Conservation (phyloP, 2,797 vertebrate species). For the Acanthurus leucopareius region DNA sequence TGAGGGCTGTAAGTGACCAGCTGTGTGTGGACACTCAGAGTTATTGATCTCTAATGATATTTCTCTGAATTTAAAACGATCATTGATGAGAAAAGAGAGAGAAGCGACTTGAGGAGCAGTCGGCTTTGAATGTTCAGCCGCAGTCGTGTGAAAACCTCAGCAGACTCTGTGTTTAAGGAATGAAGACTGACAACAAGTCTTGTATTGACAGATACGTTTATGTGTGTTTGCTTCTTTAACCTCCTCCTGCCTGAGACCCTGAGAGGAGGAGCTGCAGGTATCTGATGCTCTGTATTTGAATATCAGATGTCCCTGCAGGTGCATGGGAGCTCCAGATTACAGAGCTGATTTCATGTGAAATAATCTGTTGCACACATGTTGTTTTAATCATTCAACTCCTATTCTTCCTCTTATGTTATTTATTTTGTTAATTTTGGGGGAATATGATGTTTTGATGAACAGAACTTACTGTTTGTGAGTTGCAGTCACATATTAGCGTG, state of each 20-base stretch:
- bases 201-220: conserved; percentile 8
- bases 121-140: conserved; percentile 11
- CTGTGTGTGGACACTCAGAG: neutral
- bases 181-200: conserved; percentile 42
- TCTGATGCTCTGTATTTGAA: conserved; percentile 11
- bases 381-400: neutral
- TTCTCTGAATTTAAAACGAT: neutral
- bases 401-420: neutral
- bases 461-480: too few species aligned
- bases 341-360: neutral
- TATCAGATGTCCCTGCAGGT: neutral
- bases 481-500: neutral
- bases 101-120: neutral
- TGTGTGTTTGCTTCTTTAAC: conserved; percentile 2
- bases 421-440: neutral
- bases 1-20: neutral
- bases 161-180: conserved; percentile 25
- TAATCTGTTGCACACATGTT: neutral
- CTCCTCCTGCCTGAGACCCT: neutral
- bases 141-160: conserved; percentile 27
- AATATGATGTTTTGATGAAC: neutral
- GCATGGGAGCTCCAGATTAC: neutral
- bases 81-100: neutral
- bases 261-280: neutral
- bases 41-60: neutral